phyloP scores from a whole-genome alignment of 37 sponge, comb jelly and placozoan genomes.

The Agelas oroides region DNA sequence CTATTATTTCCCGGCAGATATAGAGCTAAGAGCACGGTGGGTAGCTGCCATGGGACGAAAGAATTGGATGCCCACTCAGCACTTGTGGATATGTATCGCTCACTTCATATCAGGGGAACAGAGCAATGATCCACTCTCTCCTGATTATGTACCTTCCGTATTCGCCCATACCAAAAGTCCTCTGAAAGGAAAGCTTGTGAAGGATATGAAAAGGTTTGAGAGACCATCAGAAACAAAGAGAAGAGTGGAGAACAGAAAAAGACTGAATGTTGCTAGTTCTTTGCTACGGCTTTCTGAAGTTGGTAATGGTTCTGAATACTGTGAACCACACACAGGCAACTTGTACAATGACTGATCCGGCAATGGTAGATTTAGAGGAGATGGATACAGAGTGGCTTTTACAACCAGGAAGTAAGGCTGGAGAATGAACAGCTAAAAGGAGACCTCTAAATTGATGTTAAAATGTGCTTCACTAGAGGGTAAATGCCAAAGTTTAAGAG shows the following conservation, averaged over 20 bases:
- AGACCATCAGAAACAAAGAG: background rate
- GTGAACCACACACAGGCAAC: background rate
- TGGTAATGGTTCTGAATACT: background rate
- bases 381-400: background rate
- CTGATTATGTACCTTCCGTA: conserved; percentile 69
- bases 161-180: no score
- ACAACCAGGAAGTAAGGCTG: background rate
- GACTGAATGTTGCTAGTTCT: background rate
- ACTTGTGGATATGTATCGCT: conserved; percentile 48
- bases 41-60: conserved; percentile 50
- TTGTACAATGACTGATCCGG: background rate
- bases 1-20: conserved; percentile 54
- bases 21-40: conserved; percentile 28
- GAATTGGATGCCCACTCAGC: conserved; percentile 55
- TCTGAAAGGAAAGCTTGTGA: background rate
- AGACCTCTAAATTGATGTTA: background rate
- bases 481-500: no score
- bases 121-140: conserved; percentile 66
- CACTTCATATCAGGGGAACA: conserved; percentile 61
- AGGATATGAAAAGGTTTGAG: background rate
- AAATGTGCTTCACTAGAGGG: no score
- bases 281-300: background rate
- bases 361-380: background rate
- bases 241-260: no score
- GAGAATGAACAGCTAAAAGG: background rate